These are phyloP conservation scores for Aleiodes testaceus DNA, from an alignment of 2,888 invertebrate genomes.

Conservation along the genomic window DNA sequence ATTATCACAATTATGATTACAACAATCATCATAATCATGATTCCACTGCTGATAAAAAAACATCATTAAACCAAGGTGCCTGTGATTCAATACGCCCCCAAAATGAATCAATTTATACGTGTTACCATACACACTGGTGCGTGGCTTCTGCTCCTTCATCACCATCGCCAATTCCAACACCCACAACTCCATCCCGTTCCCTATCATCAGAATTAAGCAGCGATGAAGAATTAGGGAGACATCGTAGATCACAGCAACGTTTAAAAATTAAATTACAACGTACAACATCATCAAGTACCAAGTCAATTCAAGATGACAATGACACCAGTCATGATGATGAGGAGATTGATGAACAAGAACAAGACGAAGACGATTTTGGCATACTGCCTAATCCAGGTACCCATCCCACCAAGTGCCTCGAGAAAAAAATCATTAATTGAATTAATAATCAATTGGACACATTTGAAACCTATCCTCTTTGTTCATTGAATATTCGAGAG, in stretches of 20 bases:
- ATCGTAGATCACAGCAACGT: conserved; percentile 15
- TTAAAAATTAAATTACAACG: conserved; percentile 10
- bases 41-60: conserved; percentile 67
- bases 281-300: conserved; percentile 28
- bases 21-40: conserved; percentile 48
- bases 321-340: conserved; percentile 50
- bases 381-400: conserved; percentile 72
- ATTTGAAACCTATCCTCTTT: conserved; percentile 15
- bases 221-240: conserved; percentile 59
- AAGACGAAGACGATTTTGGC: conserved; percentile 68
- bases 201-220: conserved; percentile 67
- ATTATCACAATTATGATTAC: conserved; percentile 65
- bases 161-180: conserved; percentile 64
- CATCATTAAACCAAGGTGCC: conserved; percentile 62
- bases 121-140: conserved; percentile 71
- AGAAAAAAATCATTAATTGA: not conserved
- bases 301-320: conserved; percentile 55
- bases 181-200: conserved; percentile 65
- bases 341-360: conserved; percentile 60
- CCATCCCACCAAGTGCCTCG: conserved; percentile 60
- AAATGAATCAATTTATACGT: conserved; percentile 68
- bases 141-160: conserved; percentile 64
- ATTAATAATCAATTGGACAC: conserved; percentile 41
- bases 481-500: not conserved
- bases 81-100: conserved; percentile 59